Evolutionary conservation across 2,888 invertebrate species (phyloP).

Genomic region (Clitarchus hookeri): DNA sequence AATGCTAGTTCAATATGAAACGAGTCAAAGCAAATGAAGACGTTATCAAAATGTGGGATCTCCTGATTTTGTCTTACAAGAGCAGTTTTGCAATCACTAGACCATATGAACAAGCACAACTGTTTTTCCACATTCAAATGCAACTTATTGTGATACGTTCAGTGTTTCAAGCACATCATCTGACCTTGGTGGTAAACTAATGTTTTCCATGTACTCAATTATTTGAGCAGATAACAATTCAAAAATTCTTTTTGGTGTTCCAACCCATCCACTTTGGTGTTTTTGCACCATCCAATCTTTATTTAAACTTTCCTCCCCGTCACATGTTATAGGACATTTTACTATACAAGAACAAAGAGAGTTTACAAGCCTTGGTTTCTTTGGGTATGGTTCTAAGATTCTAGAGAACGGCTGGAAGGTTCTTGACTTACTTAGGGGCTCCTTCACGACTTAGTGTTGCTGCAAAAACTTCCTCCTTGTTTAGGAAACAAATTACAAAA

Average conservation of each 20-base stretch:
- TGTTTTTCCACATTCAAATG: background rate
- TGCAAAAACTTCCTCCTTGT: no score
- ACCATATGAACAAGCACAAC: background rate
- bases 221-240: no score
- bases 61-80: background rate
- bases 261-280: background rate
- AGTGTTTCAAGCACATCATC: background rate
- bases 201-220: background rate
- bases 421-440: no score
- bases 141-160: background rate
- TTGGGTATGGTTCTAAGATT: no score
- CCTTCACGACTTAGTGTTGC: no score
- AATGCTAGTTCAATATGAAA: background rate
- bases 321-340: no score
- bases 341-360: no score
- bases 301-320: no score
- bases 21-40: background rate
- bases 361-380: no score
- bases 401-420: no score
- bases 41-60: background rate
- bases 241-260: background rate
- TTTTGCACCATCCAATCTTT: background rate
- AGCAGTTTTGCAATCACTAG: background rate
- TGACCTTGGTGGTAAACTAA: background rate
- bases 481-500: no score